A percentile compares a stretch with the other conserved stretches of the same genome.
Evolutionary conservation across 2,888 invertebrate genomes (phyloP).

Genomic region (Papilio gigon): DNA sequence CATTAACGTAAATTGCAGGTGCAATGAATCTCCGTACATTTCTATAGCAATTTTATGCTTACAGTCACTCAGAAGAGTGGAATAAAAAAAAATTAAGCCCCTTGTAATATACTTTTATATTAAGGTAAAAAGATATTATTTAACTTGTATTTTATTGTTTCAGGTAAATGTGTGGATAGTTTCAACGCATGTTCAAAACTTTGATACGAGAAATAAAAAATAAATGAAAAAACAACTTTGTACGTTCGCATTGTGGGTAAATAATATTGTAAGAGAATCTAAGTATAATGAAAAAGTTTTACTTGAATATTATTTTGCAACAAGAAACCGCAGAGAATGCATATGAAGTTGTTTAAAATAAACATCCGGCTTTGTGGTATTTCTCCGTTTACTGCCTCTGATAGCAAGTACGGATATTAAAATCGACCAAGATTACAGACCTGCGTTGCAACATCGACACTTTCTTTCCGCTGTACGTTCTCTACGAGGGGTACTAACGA

Average conservation of each 20-base stretch:
- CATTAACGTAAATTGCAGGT: constrained; percentile 25
- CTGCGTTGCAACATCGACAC: constrained; percentile 18
- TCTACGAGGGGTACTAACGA: constrained; percentile 7
- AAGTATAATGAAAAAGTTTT: too few relatives aligned
- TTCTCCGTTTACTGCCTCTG: constrained; percentile 59
- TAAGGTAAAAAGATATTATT: not conserved
- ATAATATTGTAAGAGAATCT: not conserved
- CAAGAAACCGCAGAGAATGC: not conserved
- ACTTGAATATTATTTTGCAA: not conserved
- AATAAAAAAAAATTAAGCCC: not conserved
- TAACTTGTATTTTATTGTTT: constrained; percentile 11
- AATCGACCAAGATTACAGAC: constrained; percentile 49
- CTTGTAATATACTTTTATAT: not conserved
- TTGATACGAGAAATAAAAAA: not conserved
- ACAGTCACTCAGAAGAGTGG: not conserved
- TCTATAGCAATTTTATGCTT: constrained; percentile 13
- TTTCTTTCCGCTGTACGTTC: not conserved
- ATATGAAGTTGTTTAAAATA: constrained; percentile 15
- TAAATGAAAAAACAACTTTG: too few relatives aligned
- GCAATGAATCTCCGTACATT: constrained; percentile 4
- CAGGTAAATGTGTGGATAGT: constrained; percentile 12
- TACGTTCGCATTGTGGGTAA: not conserved
- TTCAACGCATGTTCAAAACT: not conserved
- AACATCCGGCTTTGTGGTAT: constrained; percentile 46
- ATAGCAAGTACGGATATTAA: constrained; percentile 58